phyloP scores from a whole-genome alignment of 2,113 vertebrate genomes.

The Crotalus horridus region DNA sequence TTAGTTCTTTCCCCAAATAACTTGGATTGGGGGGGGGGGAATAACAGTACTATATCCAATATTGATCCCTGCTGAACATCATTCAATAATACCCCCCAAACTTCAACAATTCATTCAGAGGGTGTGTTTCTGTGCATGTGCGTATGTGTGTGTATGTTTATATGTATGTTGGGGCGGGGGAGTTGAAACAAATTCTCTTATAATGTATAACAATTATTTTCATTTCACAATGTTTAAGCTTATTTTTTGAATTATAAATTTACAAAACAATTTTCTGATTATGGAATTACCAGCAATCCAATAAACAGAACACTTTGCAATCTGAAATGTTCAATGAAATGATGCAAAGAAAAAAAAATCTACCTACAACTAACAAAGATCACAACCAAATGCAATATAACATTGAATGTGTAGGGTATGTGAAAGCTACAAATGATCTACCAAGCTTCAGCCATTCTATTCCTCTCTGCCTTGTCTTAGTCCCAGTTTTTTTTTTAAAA shows the following conservation, averaged over 20 bases:
- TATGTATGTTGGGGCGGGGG: not conserved
- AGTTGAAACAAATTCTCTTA: not conserved
- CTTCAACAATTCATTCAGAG: not conserved
- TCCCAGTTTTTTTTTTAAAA: not conserved
- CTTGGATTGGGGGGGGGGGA: too few species aligned
- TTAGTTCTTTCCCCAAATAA: not conserved
- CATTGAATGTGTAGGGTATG: not conserved
- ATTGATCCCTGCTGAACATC: not conserved
- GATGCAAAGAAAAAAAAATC: not conserved
- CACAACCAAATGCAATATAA: not conserved
- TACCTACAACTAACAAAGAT: not conserved
- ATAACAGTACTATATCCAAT: not conserved
- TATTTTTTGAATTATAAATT: not conserved
- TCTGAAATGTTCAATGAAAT: not conserved
- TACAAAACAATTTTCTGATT: not conserved
- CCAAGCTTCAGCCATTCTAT: not conserved
- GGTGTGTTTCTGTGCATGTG: too few species aligned
- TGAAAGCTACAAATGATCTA: not conserved
- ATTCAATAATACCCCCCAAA: not conserved
- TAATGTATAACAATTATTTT: not conserved
- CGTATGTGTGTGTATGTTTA: too few species aligned
- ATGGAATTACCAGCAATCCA: not conserved
- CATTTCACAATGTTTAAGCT: not conserved
- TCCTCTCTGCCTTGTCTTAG: not conserved
- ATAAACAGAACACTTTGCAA: not conserved